A percentile compares a stretch with the other conserved stretches of the same genome.
These are phyloP conservation scores for Monomorium pharaonis DNA, from an alignment of 1,140 invertebrate genomes.

Conservation along the genomic window DNA sequence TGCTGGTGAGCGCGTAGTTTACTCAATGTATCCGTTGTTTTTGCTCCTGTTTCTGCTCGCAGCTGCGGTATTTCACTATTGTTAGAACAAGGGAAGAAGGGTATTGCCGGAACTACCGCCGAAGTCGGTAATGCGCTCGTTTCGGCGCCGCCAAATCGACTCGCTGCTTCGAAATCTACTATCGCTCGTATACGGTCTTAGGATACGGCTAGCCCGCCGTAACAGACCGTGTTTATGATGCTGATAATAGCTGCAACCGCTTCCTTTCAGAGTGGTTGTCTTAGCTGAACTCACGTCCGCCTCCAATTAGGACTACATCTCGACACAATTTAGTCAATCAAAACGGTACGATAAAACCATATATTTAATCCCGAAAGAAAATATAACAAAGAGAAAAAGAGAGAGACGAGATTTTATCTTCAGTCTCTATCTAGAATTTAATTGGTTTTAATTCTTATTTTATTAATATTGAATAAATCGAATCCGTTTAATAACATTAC, in stretches of 20 bases:
- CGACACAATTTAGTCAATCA: conserved; percentile 10
- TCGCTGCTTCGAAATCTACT: conserved; percentile 56
- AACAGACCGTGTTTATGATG: conserved; percentile 52
- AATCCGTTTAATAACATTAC: not conserved
- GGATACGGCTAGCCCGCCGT: conserved; percentile 10
- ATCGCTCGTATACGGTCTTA: conserved; percentile 11
- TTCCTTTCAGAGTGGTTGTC: conserved; percentile 18
- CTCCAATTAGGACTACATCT: conserved; percentile 46
- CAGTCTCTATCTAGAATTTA: not conserved
- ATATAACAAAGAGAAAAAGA: not conserved
- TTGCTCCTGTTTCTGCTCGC: conserved; percentile 36
- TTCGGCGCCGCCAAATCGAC: conserved; percentile 68
- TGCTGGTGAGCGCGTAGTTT: conserved; percentile 34
- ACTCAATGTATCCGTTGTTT: conserved; percentile 45
- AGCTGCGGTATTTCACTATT: conserved; percentile 10
- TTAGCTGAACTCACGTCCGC: conserved; percentile 16
- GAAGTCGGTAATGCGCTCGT: conserved; percentile 63
- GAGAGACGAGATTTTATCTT: not conserved
- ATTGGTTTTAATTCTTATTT: conserved; percentile 73
- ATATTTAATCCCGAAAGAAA: conserved; percentile 10
- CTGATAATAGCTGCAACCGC: conserved; percentile 48
- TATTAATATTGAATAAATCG: not conserved
- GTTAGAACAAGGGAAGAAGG: conserved; percentile 43
- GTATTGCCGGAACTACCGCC: conserved; percentile 47
- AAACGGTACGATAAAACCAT: conserved; percentile 79